Evolutionary conservation across 2,797 vertebrate species (phyloP).

Genomic region (Scomberomorus guttatus): DNA sequence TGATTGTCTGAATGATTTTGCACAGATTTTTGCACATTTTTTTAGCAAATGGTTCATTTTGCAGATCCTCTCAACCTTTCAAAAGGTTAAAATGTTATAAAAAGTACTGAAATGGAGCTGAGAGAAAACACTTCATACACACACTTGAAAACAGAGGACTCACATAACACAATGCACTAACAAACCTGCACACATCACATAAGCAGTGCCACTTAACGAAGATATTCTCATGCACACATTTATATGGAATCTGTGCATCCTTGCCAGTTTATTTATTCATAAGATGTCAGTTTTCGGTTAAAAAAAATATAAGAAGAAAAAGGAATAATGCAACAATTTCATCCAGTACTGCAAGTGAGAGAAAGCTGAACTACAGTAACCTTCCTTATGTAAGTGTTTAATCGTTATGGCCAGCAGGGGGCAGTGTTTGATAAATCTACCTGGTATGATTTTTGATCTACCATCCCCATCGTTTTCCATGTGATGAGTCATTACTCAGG

Average conservation of each 20-base stretch:
- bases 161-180: no score
- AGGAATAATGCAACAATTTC: not conserved
- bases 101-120: not conserved
- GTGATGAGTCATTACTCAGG: slow-evolving; percentile 76
- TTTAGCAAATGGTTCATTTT: not conserved
- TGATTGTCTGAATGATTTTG: slow-evolving; percentile 23
- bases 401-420: slow-evolving; percentile 69
- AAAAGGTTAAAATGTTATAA: not conserved
- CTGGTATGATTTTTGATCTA: slow-evolving; percentile 6
- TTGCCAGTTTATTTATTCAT: not conserved
- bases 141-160: not conserved
- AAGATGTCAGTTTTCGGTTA: no score
- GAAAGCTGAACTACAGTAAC: slow-evolving; percentile 14
- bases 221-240: no score
- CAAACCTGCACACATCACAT: no score
- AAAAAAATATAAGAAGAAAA: not conserved
- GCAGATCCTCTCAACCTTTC: slow-evolving; percentile 13
- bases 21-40: not conserved
- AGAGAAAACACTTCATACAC: not conserved
- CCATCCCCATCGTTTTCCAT: slow-evolving; percentile 56
- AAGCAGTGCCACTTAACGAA: no score
- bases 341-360: not conserved
- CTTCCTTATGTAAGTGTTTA: slow-evolving; percentile 41
- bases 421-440: slow-evolving; percentile 51
- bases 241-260: not conserved